Base-by-base conservation (phyloP, 2,113 vertebrate species). In the Serinus canaria region DNA sequence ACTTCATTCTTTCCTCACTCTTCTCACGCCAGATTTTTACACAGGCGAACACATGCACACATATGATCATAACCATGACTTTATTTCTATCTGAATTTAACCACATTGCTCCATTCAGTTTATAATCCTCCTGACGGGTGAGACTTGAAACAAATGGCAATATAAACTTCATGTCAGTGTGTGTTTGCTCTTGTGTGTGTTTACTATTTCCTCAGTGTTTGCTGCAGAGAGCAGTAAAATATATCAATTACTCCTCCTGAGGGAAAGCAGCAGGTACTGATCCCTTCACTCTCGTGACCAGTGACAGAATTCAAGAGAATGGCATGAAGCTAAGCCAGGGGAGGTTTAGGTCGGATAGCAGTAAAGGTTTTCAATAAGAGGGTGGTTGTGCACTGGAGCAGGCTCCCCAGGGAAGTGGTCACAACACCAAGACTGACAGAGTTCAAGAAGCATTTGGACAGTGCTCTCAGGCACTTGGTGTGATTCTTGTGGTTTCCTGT, bases 1-100 rank as follows among this genome's bases (percentile, higher is more conserved):
- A 87, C 67, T 44, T 84, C 41, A 88, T 92, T 92, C 73, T 79
- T 94, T 97, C 83, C 83, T 80, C 27, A 82, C 73, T 92, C 39
- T 39, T 47, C 28, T 83, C 10, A 52, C 8, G n/a, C 18, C 39
- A 16, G 28, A 89, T 35, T 75, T 95, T 89, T 81, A 66, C 15
- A 46, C 1, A 53, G 17, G 46, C 58, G 75, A 22, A 39, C 16
- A 27, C 27, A 28, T 9, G 15, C 15, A 58, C 27, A 56, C 6
- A 30, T 25, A 72, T 11, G 8, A 41, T n/a, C 59, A 64, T 11
- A 90, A 59, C 6, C 0, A 0, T n/a, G 27, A 11, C 8, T 68
- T 60, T 85, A 52, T 58, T 60, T 25, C 68, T 63, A 41, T 19
- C 19, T 46, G 81, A 59, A 33, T 81, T 81, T 44, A 78, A 47